Conservation (phyloP, 2,797 vertebrate species). For the Carcharodon carcharias region DNA sequence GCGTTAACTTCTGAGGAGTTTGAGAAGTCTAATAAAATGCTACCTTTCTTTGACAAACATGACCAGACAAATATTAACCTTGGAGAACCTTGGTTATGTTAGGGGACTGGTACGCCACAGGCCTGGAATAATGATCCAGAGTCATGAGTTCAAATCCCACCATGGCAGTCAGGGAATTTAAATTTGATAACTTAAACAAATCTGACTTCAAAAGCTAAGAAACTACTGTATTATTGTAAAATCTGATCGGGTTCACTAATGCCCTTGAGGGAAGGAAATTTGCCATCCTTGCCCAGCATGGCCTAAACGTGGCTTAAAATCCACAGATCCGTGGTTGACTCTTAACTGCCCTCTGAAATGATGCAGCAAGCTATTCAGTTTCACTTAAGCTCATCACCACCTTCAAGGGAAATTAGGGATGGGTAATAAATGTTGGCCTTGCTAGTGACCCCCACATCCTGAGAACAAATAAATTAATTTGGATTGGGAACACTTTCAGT, state of each 20-base stretch:
- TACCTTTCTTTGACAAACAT: not conserved
- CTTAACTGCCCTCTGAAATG: not conserved
- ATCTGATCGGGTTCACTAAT: not conserved
- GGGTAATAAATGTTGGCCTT: not conserved
- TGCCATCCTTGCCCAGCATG: not conserved
- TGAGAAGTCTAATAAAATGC: not conserved
- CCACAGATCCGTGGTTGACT: not conserved
- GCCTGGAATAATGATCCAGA: not conserved
- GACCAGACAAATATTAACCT: not conserved
- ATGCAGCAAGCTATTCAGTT: not conserved
- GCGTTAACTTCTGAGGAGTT: not conserved
- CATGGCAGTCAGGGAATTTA: not conserved
- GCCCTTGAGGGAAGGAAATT: not conserved
- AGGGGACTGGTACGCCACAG: not conserved
- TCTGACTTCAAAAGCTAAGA: too few species aligned
- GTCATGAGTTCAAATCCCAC: not conserved
- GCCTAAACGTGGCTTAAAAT: not conserved
- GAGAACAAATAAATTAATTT: not conserved
- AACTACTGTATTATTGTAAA: not conserved
- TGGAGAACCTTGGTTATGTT: not conserved
- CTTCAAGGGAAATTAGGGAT: not conserved
- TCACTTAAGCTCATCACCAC: not conserved
- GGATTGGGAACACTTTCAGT: not conserved
- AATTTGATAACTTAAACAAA: not conserved
- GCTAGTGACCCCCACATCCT: not conserved